phyloP scores from a whole-genome alignment of 2,113 vertebrate species.

The Corythornis madagascariensis region DNA sequence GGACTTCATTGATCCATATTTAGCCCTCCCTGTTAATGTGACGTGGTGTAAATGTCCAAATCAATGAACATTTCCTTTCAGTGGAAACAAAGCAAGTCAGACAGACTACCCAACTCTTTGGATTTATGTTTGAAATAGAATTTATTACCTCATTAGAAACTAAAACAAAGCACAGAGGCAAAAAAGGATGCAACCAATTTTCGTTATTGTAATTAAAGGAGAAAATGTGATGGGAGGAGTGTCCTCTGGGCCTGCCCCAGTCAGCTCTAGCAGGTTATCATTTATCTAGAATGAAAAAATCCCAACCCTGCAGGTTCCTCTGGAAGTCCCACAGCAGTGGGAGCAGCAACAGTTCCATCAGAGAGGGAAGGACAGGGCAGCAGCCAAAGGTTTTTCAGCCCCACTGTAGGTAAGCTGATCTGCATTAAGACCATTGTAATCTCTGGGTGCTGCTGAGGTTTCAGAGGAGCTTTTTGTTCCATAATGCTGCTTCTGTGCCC shows the following conservation, averaged over 20 bases:
- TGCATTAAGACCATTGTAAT: conserved; percentile 46
- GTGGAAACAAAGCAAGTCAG: neutral
- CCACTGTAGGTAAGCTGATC: conserved; percentile 52
- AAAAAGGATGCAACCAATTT: neutral
- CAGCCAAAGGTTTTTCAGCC: conserved; percentile 8
- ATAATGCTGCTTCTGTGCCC: conserved; percentile 56
- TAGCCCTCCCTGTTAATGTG: neutral
- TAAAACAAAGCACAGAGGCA: neutral
- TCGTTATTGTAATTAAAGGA: conserved; percentile 23
- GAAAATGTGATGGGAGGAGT: neutral
- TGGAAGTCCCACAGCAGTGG: conserved; percentile 13
- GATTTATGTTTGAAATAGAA: conserved; percentile 9
- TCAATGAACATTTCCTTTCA: conserved; percentile 12
- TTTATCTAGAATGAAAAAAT: conserved; percentile 1
- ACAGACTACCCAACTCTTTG: neutral
- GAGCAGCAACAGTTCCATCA: neutral
- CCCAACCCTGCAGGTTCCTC: conserved; percentile 28
- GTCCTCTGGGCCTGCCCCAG: conserved; percentile 1
- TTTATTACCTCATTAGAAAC: conserved; percentile 13
- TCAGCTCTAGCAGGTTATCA: neutral
- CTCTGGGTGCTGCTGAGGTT: conserved; percentile 33
- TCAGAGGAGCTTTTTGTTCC: neutral
- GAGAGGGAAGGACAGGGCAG: neutral
- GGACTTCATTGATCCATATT: conserved; percentile 31
- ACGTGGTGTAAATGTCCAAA: neutral